A percentile compares a stretch with the other conserved stretches of the same genome.
Evolutionary conservation across 2,113 vertebrate species (phyloP).

Genomic region (Phalacrocorax brasilianus): DNA sequence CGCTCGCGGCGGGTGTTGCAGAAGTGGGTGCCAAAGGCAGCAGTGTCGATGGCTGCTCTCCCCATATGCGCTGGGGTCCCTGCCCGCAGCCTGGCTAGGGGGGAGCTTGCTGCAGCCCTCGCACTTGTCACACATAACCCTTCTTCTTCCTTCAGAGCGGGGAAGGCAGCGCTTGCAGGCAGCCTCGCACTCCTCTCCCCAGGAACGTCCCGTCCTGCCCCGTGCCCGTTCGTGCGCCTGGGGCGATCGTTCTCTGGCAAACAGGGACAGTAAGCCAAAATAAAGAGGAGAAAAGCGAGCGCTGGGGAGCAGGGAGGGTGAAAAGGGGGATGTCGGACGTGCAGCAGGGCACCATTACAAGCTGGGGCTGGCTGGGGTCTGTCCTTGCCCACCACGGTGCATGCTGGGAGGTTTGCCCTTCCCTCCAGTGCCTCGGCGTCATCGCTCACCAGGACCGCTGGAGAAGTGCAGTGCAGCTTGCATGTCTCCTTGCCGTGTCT

Average conservation of each 20-base stretch:
- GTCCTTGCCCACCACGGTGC: background rate
- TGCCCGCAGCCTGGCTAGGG: background rate
- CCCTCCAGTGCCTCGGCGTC: too few species aligned
- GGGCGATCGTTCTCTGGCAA: background rate
- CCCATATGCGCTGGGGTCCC: background rate
- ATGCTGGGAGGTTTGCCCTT: background rate
- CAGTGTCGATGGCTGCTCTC: background rate
- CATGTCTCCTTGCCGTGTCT: too few species aligned
- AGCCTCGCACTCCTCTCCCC: too few species aligned
- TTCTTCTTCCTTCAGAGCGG: background rate
- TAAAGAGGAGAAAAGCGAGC: background rate
- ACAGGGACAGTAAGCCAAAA: background rate
- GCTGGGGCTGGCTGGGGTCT: background rate
- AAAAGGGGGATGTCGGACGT: background rate
- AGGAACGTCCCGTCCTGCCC: background rate
- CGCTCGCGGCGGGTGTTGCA: accelerated
- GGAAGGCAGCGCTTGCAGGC: background rate
- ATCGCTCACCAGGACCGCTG: background rate
- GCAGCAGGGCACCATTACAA: accelerated
- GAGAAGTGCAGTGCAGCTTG: background rate
- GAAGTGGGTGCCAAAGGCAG: background rate
- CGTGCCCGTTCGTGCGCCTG: accelerated
- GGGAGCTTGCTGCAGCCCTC: background rate
- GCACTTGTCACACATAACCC: background rate
- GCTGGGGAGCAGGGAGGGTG: background rate